Base-by-base conservation (phyloP, 2,113 vertebrate genomes). In the Cathartes aura region DNA sequence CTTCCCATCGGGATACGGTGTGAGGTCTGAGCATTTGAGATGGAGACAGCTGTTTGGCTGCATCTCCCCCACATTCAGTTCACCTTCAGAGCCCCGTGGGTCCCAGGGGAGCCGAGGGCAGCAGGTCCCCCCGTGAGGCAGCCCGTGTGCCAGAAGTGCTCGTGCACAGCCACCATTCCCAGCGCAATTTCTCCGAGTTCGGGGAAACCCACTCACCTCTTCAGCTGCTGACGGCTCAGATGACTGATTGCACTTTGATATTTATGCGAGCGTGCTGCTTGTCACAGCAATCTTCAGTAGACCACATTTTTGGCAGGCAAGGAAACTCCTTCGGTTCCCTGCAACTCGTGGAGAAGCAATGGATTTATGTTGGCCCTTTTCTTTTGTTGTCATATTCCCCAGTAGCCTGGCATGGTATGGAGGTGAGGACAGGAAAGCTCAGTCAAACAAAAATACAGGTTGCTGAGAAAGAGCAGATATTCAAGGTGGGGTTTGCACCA, bases 1-100 rank as follows among this genome's bases (percentile, higher is more conserved):
- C 5, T 67, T 30, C 30, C 59, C 23, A 3, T 1, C 0, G 1
- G 66, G 34, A 38, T 34, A 22, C 0, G 0, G 1, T 12, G 26
- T 10, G 15, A 23, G 34, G 22, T 13, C 19, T 5, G 7, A 74
- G 48, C 19, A 6, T 29, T 24, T 45, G 70, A 40, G 64, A 17
- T 10, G 24, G 58, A 56, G 27, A 1, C 3, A 17, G 15, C 5
- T 11, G 4, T 17, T 63, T 45, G 47, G 32, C 20, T 50, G 42
- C 40, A 48, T 59, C n/a, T 70, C 40, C 55, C 20, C 18, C 36
- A 12, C 1, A 0, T 13, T n/a, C 36, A 13, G 36, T 32, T 62
- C 10, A 5, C 32, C 47, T 59, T 16, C 40, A 36, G 53, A 55
- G 48, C 58, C 70, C 2, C 1, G 0, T 2, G 34, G 27, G 32